A percentile compares a stretch with the other conserved stretches of the same genome.
These are phyloP conservation scores for Virgularia gustaviana DNA, from an alignment of 92 coral and sea anemone species.

Conservation along the genomic window DNA sequence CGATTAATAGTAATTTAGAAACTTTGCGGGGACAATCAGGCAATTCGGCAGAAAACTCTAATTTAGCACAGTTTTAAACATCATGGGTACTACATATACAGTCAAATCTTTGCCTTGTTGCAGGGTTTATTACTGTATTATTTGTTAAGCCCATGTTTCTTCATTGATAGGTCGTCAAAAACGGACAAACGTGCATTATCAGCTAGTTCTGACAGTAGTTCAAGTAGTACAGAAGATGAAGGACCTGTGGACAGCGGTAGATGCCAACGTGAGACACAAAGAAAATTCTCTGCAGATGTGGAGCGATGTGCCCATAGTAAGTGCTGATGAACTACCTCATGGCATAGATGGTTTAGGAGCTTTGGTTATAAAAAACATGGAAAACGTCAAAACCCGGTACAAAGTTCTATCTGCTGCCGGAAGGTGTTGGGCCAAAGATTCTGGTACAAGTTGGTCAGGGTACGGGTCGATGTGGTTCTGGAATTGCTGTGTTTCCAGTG, in stretches of 20 bases:
- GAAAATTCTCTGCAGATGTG: conserved; percentile 39
- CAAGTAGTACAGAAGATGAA: too few relatives aligned
- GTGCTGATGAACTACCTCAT: conserved; percentile 13
- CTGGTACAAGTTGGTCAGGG: conserved; percentile 12
- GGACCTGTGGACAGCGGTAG: not conserved
- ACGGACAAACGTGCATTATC: too few relatives aligned
- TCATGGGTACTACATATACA: too few relatives aligned
- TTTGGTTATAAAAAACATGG: not conserved
- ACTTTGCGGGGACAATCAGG: too few relatives aligned
- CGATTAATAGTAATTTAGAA: too few relatives aligned
- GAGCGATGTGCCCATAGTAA: conserved; percentile 6
- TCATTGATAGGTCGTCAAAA: too few relatives aligned
- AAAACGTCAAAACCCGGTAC: not conserved
- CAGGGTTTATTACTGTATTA: too few relatives aligned
- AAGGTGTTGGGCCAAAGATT: conserved; percentile 35
- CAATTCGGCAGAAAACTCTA: too few relatives aligned
- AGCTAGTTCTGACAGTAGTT: too few relatives aligned
- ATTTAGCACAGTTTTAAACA: too few relatives aligned
- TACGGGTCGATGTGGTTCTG: conserved; percentile 17
- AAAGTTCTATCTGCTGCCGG: conserved; percentile 28
- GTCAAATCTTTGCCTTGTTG: too few relatives aligned
- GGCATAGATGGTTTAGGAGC: conserved; percentile 40
- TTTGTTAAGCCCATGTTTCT: too few relatives aligned
- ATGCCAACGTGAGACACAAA: conserved; percentile 17
- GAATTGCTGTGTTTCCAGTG: conserved; percentile 29